Base-by-base conservation (phyloP, 2,113 vertebrate genomes). In the Thymallus thymallus region DNA sequence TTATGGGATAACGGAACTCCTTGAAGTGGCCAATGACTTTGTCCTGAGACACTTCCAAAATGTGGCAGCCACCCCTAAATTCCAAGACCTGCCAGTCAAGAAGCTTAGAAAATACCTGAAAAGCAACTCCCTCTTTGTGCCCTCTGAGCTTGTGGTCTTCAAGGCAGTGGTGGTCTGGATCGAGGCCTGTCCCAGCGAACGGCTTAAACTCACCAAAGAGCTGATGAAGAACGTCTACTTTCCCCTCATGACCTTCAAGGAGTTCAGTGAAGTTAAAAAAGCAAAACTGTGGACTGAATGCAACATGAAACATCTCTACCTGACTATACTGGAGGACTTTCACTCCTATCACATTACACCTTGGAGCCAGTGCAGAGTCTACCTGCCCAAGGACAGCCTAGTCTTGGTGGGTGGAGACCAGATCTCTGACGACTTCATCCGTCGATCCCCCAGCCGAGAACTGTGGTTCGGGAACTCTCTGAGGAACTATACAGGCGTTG, bases 401-500 rank as follows among this genome's bases (percentile, higher is more conserved):
- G 94, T 97, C 30, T 84, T 97, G 72, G 94, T 94, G 26, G 96
- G 95, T 4, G 96, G 96, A 13, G 96, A 97, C 1, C 91, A 81
- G 30, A 88, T 95, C 30, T 89, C 88, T 0, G 63, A 86, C 7
- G 91, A 96, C 79, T 80, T 95, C 76, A 77, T 91, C 1, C 81
- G 35, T 4, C 92, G 94, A 12, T 83, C 77, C 69, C 91, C 95
- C 7, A 94, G 91, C 78, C 78, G 74, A 24, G 90, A 92, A 18
- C 86, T 98, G 74, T 98, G 96, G 95, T 97, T 95, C 79, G 93
- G 93, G 55, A 94, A 95, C 76, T 92, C 95, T 64, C 89, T 96
- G 68, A 79, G 90, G 80, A 96, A 90, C 12, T 90, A 93, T 9
- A 89, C 87, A 1, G 96, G 96, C 4, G 84, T 95, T 24, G 93